Percentiles rank a stretch among this genome's conserved stretches.
These are phyloP conservation scores for Pristionchus mayeri DNA, from an alignment of 2,888 invertebrate species.

Conservation along the genomic window DNA sequence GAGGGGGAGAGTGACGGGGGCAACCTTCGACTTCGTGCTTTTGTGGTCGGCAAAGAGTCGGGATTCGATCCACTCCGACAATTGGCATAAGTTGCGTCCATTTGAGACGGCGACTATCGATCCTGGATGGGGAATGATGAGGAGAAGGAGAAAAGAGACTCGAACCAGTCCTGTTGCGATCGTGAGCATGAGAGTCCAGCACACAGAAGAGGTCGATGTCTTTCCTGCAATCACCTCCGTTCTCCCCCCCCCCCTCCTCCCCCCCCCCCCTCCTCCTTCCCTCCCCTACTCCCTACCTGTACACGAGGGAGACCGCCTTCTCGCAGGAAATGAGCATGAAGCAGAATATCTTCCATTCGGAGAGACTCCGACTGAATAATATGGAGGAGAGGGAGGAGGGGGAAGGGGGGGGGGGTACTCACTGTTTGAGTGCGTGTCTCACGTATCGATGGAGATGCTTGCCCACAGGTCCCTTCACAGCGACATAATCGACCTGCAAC, in stretches of 20 bases:
- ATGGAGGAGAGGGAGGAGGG: too few species aligned
- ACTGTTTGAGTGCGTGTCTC: constrained; percentile 2
- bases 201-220: constrained; percentile 27
- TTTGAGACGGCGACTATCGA: background rate
- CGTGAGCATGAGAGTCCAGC: constrained; percentile 32
- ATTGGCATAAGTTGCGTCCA: background rate
- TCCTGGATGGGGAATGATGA: background rate
- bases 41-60: background rate
- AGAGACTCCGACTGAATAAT: background rate
- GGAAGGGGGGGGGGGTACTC: background rate
- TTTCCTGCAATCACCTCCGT: background rate
- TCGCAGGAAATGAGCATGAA: constrained; percentile 2
- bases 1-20: background rate
- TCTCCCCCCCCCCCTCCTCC: too few species aligned
- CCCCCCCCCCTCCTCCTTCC: background rate
- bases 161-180: background rate
- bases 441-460: background rate
- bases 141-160: background rate
- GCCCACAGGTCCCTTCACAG: background rate
- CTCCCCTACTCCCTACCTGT: background rate
- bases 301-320: constrained; percentile 22
- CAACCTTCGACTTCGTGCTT: background rate
- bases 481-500: constrained; percentile 2
- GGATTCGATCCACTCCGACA: background rate
- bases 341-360: constrained; percentile 16